Evolutionary conservation across 2,113 vertebrate species (phyloP).

Genomic region (Pogona vitticeps): DNA sequence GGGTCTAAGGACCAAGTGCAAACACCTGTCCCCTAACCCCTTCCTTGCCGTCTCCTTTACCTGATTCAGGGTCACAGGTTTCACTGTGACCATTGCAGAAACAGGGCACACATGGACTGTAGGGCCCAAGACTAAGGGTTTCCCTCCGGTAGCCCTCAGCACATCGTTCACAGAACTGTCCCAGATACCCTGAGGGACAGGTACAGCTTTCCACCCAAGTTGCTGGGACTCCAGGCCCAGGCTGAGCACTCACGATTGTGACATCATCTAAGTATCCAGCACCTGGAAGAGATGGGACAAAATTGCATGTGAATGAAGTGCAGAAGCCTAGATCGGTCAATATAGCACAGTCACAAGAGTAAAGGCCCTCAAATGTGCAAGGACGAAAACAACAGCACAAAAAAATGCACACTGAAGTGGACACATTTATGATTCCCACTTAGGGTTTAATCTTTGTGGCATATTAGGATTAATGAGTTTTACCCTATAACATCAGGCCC

Average conservation of each 20-base stretch:
- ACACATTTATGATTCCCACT: background rate
- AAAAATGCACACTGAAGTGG: background rate
- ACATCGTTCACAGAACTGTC: constrained; percentile 93
- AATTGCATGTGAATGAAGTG: background rate
- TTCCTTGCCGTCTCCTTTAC: constrained; percentile 66
- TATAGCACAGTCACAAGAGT: background rate
- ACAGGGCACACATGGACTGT: constrained; percentile 90
- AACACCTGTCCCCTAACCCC: background rate
- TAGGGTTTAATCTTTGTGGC: background rate
- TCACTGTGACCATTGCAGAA: constrained; percentile 92
- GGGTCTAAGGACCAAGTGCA: background rate
- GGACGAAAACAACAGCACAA: background rate
- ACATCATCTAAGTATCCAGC: constrained; percentile 91
- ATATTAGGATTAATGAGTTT: background rate
- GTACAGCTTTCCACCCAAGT: constrained; percentile 93
- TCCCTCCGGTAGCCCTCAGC: constrained; percentile 86
- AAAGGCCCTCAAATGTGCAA: background rate
- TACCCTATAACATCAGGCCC: too few species aligned
- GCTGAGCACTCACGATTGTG: constrained; percentile 82
- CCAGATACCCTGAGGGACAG: constrained; percentile 89
- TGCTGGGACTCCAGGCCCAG: constrained; percentile 78
- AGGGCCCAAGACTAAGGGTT: constrained; percentile 79
- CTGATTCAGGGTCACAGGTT: constrained; percentile 83
- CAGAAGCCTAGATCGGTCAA: background rate
- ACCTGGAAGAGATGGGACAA: constrained; percentile 69